Evolutionary conservation across 1,140 invertebrate species (phyloP).

Genomic region (Ostrea edulis): DNA sequence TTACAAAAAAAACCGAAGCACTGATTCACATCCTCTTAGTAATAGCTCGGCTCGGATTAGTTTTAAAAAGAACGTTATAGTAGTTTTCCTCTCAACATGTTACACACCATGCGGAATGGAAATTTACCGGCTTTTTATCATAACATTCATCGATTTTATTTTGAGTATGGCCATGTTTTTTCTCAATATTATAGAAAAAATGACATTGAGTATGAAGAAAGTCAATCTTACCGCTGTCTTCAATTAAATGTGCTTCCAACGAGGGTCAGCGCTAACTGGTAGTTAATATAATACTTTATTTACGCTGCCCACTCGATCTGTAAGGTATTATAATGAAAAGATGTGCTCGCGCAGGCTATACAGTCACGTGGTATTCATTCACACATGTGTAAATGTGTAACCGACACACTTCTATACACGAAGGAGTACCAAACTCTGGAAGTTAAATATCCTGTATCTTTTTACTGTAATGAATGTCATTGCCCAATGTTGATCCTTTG

Average conservation of each 20-base stretch:
- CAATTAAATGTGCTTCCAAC: not conserved
- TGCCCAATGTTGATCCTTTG: too few species aligned
- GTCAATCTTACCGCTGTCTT: not conserved
- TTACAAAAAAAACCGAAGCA: too few species aligned
- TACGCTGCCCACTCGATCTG: slow-evolving; percentile 15
- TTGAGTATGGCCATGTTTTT: not conserved
- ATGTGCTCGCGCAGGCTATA: not conserved
- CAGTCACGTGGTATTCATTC: slow-evolving; percentile 24
- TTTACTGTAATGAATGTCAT: not conserved
- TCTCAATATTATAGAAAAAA: not conserved
- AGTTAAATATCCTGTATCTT: not conserved
- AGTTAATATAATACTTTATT: not conserved
- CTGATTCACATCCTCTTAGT: too few species aligned
- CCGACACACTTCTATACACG: not conserved
- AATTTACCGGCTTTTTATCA: slow-evolving; percentile 24
- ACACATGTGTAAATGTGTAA: slow-evolving; percentile 18
- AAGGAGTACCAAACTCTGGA: not conserved
- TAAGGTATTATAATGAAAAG: slow-evolving; percentile 21
- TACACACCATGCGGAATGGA: not conserved
- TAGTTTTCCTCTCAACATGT: not conserved
- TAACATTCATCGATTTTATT: not conserved
- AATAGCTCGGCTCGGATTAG: too few species aligned
- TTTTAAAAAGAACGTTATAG: too few species aligned
- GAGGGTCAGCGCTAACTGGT: not conserved
- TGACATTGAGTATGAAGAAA: not conserved